A percentile compares a stretch with the other conserved stretches of the same genome.
Evolutionary conservation across 2,797 vertebrate species (phyloP).

Genomic region (Cuculus canorus): DNA sequence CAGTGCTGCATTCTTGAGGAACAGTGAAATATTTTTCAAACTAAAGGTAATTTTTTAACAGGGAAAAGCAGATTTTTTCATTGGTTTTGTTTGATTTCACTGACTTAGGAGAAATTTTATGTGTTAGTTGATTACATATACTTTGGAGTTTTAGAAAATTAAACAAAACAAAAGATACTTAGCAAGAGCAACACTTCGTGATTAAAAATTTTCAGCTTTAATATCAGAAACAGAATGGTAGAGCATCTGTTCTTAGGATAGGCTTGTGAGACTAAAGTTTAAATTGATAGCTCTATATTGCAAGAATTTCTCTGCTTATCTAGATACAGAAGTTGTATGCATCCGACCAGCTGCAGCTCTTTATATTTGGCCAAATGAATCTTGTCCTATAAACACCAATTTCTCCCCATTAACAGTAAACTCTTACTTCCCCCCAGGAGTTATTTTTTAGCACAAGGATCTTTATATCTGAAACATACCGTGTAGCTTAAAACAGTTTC

Average conservation of each 20-base stretch:
- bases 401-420: not conserved
- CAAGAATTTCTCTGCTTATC: not conserved
- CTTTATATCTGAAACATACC: not conserved
- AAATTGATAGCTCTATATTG: not conserved
- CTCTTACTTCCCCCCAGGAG: not conserved
- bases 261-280: not conserved
- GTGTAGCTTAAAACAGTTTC: not conserved
- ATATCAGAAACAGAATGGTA: not conserved
- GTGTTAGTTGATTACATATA: not conserved
- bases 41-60: not conserved
- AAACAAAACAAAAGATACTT: not conserved
- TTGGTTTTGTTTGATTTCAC: not conserved
- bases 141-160: not conserved
- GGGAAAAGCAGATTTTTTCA: not conserved
- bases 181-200: not conserved
- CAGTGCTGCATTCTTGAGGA: not conserved
- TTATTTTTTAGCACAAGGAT: not conserved
- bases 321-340: not conserved
- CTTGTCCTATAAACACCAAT: not conserved
- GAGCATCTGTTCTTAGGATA: not conserved
- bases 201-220: slow-evolving; percentile 7
- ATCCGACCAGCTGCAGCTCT: not conserved
- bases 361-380: not conserved
- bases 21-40: not conserved
- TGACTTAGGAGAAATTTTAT: not conserved